Conservation (phyloP, 1,140 invertebrate species). For the Drosophila navojoa region DNA sequence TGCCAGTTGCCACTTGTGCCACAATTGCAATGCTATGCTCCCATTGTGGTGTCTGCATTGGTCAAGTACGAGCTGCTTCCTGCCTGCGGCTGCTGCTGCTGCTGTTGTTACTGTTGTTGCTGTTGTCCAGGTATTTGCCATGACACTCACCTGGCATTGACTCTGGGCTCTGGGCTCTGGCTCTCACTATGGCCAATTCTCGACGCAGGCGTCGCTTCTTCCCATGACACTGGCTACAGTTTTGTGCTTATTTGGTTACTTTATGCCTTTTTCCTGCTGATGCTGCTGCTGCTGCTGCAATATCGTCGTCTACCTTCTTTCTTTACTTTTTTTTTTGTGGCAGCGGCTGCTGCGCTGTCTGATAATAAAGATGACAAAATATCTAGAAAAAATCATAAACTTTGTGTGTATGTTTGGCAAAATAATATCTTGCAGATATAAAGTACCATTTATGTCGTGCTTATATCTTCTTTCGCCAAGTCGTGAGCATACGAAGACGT, state of each 20-base stretch:
- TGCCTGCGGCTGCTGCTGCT: conserved; percentile 34
- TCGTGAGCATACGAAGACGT: conserved; percentile 57
- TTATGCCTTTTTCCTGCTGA: conserved; percentile 63
- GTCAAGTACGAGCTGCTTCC: conserved; percentile 57
- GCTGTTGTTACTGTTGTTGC: not conserved
- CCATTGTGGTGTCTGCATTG: conserved; percentile 58
- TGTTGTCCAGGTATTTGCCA: conserved; percentile 23
- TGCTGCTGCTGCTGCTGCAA: conserved; percentile 24
- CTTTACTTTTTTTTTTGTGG: conserved; percentile 18
- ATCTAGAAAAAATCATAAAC: conserved; percentile 83
- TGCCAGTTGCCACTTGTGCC: conserved; percentile 45
- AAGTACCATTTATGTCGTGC: conserved; percentile 83
- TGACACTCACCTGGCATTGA: conserved; percentile 55
- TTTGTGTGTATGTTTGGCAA: conserved; percentile 82
- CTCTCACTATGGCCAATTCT: conserved; percentile 57
- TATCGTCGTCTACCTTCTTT: conserved; percentile 1
- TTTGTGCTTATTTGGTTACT: conserved; percentile 78
- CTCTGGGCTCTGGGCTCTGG: conserved; percentile 16
- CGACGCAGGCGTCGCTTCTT: conserved; percentile 66
- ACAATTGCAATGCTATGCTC: conserved; percentile 38
- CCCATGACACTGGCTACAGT: conserved; percentile 64
- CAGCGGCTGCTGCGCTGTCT: conserved; percentile 33
- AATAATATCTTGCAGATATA: conserved; percentile 82
- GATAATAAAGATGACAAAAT: conserved; percentile 83
- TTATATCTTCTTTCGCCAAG: conserved; percentile 82